Evolutionary conservation across 2,888 invertebrate genomes (phyloP).

Genomic region (Sclerodermus sp.): DNA sequence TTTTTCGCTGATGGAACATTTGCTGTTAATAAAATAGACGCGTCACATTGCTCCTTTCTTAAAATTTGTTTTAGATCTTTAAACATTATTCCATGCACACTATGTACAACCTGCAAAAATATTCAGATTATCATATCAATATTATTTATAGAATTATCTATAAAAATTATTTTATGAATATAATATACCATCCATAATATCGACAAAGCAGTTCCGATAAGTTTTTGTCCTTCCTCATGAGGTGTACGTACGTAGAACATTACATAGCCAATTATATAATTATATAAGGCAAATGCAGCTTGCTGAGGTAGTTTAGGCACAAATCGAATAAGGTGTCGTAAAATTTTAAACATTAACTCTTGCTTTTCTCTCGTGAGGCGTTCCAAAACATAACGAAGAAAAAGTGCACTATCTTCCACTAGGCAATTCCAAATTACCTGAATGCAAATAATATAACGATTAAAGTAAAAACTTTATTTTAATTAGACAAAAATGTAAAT

Average conservation of each 20-base stretch:
- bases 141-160: not conserved
- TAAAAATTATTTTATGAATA: not conserved
- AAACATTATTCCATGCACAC: conserved; percentile 98
- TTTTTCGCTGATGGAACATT: conserved; percentile 99
- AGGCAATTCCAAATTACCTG: conserved; percentile 97
- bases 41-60: conserved; percentile 98
- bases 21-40: conserved; percentile 94
- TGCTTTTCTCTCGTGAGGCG: conserved; percentile 90
- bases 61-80: conserved; percentile 98
- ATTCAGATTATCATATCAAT: not conserved
- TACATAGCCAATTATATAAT: conserved; percentile 98
- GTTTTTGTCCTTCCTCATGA: conserved; percentile 91
- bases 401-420: conserved; percentile 96
- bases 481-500: not conserved
- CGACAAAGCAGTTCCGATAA: conserved; percentile 92
- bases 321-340: conserved; percentile 90
- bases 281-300: conserved; percentile 96
- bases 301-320: conserved; percentile 93
- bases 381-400: conserved; percentile 93
- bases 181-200: conserved; percentile 85
- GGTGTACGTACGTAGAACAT: conserved; percentile 99
- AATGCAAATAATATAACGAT: not conserved
- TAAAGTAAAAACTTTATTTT: not conserved
- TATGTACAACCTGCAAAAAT: conserved; percentile 81
- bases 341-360: conserved; percentile 90